Conservation (phyloP, 2,113 vertebrate species). For the Trematomus loennbergii region DNA sequence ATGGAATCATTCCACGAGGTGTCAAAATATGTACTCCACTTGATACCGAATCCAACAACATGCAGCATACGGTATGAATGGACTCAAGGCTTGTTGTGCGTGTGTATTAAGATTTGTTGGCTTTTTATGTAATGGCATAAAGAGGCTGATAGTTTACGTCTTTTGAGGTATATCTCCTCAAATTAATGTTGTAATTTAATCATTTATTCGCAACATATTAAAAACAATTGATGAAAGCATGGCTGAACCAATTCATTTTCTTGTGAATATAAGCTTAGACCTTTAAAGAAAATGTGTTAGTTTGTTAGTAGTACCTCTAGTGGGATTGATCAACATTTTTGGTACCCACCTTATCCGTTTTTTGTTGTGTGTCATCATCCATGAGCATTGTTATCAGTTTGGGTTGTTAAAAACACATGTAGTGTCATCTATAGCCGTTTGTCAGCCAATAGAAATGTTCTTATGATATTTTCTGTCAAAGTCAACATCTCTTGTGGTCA, state of each 20-base stretch:
- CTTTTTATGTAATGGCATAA: not conserved
- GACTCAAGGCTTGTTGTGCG: not conserved
- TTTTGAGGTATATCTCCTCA: not conserved
- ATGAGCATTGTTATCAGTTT: not conserved
- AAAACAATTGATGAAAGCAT: not conserved
- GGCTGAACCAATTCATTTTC: not conserved
- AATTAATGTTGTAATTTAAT: not conserved
- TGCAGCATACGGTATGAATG: conserved; percentile 20
- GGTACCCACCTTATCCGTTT: not conserved
- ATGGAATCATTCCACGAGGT: conserved; percentile 53
- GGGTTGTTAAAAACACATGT: not conserved
- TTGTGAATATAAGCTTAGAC: no score
- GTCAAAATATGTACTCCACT: conserved; percentile 57
- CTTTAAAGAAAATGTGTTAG: no score
- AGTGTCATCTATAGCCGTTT: not conserved
- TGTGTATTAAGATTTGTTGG: conserved; percentile 2
- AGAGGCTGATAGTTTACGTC: not conserved
- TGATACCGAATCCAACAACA: conserved; percentile 38
- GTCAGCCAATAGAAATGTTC: not conserved
- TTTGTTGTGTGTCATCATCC: not conserved
- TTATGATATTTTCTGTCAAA: not conserved
- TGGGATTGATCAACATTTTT: not conserved
- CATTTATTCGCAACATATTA: not conserved
- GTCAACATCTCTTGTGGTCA: not conserved
- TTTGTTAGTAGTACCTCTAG: not conserved